Percentiles rank a stretch among this genome's conserved stretches.
These are phyloP conservation scores for Perithous albicinctus DNA, from an alignment of 2,888 invertebrate genomes.

Conservation along the genomic window DNA sequence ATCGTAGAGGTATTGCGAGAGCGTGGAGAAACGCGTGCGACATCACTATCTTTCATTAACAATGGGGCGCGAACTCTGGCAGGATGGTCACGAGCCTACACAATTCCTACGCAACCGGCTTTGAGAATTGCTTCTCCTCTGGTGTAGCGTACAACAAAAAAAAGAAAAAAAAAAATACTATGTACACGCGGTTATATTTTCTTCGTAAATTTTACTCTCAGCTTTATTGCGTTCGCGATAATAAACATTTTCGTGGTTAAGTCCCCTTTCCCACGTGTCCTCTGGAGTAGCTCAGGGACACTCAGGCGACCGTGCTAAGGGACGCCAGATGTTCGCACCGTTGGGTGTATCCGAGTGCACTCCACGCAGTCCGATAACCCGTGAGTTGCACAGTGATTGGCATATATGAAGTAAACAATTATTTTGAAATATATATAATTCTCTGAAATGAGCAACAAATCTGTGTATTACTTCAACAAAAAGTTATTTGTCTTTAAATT, in stretches of 20 bases:
- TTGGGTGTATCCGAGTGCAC: constrained; percentile 15
- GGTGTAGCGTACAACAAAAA: neutral
- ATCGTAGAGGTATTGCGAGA: constrained; percentile 36
- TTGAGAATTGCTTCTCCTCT: neutral
- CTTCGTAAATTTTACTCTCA: constrained; percentile 14
- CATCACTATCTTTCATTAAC: constrained; percentile 55
- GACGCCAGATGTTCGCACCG: constrained; percentile 43
- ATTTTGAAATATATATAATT: too few species aligned
- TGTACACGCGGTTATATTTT: neutral
- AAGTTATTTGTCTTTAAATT: too few species aligned
- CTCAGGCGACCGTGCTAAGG: neutral
- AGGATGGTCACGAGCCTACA: constrained; percentile 20
- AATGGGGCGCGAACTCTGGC: constrained; percentile 46
- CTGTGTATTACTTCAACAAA: too few species aligned
- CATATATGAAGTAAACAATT: too few species aligned
- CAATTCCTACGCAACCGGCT: constrained; percentile 3
- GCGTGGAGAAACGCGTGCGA: constrained; percentile 20
- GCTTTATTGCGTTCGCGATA: constrained; percentile 4
- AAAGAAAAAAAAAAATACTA: neutral
- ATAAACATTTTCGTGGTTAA: constrained; percentile 12
- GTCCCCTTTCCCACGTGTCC: constrained; percentile 28
- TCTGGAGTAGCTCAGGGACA: neutral
- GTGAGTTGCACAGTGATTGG: constrained; percentile 33
- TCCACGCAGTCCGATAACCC: neutral
- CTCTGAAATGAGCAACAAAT: too few species aligned